Percentiles rank a stretch among this genome's conserved stretches.
phyloP scores from a whole-genome alignment of 2,113 vertebrate genomes.

The Monarcha castaneiventris region DNA sequence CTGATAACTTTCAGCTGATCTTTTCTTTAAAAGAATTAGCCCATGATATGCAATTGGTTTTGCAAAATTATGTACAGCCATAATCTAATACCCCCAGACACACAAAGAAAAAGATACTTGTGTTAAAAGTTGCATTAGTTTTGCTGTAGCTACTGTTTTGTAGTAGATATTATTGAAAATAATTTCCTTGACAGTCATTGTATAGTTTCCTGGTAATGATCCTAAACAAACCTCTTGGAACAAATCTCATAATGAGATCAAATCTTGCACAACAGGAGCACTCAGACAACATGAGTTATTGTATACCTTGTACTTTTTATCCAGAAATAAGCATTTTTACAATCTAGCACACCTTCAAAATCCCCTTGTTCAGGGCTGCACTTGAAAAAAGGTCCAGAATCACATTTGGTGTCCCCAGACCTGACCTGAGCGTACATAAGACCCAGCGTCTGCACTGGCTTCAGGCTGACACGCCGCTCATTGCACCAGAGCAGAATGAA shows the following conservation, averaged over 20 bases:
- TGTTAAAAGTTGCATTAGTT: not conserved
- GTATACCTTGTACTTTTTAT: not conserved
- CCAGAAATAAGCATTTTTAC: not conserved
- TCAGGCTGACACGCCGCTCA: not conserved
- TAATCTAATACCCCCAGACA: not conserved
- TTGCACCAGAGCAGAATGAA: not conserved
- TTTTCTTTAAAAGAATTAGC: not conserved
- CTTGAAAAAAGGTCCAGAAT: not conserved
- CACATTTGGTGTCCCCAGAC: not conserved
- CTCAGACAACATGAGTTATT: not conserved
- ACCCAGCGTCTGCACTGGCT: not conserved
- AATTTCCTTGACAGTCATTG: not conserved
- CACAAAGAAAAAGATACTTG: not conserved
- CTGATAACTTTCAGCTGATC: not conserved
- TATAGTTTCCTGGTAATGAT: not conserved
- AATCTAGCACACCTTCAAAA: not conserved
- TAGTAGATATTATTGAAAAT: not conserved
- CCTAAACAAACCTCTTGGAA: not conserved
- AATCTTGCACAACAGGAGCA: not conserved
- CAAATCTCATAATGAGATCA: not conserved
- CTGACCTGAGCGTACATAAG: not conserved
- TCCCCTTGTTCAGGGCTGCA: not conserved
- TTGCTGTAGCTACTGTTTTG: not conserved
- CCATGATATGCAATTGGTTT: not conserved
- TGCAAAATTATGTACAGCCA: not conserved